These are phyloP conservation scores for Epinotia bilunana DNA, from an alignment of 2,888 invertebrate genomes.

Conservation along the genomic window DNA sequence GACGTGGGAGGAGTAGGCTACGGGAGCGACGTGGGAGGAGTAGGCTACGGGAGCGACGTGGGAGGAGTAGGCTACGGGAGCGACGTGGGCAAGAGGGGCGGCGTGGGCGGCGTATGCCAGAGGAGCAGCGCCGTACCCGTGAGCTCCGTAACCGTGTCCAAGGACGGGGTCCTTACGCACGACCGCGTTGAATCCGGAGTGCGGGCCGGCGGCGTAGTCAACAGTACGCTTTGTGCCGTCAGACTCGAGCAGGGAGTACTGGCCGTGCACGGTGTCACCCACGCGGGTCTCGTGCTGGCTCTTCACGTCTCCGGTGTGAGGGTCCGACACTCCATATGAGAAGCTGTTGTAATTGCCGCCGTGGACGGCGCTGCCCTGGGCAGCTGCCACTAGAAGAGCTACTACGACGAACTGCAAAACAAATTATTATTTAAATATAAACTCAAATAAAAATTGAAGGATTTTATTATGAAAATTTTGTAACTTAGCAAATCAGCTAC, in stretches of 20 bases:
- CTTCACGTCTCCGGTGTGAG: conserved; percentile 50
- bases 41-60: conserved; percentile 45
- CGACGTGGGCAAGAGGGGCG: conserved; percentile 46
- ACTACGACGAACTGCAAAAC: conserved; percentile 57
- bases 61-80: conserved; percentile 41
- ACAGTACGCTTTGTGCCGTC: conserved; percentile 79
- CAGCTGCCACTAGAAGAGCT: conserved; percentile 48
- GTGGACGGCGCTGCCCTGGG: conserved; percentile 46
- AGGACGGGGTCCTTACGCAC: conserved; percentile 49
- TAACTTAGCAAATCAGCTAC: no score
- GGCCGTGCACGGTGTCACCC: conserved; percentile 76
- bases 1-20: conserved; percentile 50
- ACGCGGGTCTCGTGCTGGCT: conserved; percentile 77
- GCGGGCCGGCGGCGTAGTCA: conserved; percentile 64
- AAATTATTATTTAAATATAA: conserved; percentile 42
- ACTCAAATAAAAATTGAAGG: no score
- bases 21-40: conserved; percentile 46
- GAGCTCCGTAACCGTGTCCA: conserved; percentile 42
- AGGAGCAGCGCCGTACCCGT: conserved; percentile 45
- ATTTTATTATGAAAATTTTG: no score
- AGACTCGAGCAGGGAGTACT: conserved; percentile 64
- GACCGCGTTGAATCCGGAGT: conserved; percentile 49
- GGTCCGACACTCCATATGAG: conserved; percentile 50
- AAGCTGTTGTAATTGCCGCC: conserved; percentile 48
- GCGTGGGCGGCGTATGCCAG: conserved; percentile 45